Base-by-base conservation (phyloP, 2,888 invertebrate species). In the Osedax fenrisi region DNA sequence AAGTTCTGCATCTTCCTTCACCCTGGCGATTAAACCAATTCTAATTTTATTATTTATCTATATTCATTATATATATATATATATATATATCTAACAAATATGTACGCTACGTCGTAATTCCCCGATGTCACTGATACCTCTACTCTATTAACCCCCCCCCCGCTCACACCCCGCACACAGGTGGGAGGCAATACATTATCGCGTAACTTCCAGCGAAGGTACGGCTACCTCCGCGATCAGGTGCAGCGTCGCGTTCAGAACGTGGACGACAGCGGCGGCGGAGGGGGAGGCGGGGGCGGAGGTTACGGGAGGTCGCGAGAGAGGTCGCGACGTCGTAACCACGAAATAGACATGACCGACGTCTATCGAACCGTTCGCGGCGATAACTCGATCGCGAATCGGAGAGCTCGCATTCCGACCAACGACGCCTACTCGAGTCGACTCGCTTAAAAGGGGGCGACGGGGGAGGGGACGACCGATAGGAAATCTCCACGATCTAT, bases 161-260 rank as follows among this genome's bases (percentile, higher is more conserved):
- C n/a, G n/a, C n/a, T n/a, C n/a, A n/a, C n/a, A n/a, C n/a, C n/a
- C n/a, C n/a, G n/a, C n/a, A n/a, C n/a, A n/a, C n/a, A 61, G 17
- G 70, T 74, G 23, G 62, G 69, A 10, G 73, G 27, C 10, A 21
- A 74, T n/a, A 69, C 74, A 13, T 73, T 75, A 22, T 27, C 26
- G 17, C 41, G 75, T 24, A 75, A 75, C 62, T 75, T 75, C 70
- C 56, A 75, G n/a, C 67, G 75, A 3, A 66, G 75, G 22, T 75
- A 26, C 22, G 24, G 27, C 1, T 59, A 74, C 27, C 71, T 75
- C 2, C 61, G 24, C 1, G 22, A 64, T 23, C 72, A 41, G 26
- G 27, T 23, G 1, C 67, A 68, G 23, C 67, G 27, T 5, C n/a
- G 56, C 23, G 62, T n/a, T 2, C 24, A 72, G 21, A 61, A 24